A percentile compares a stretch with the other conserved stretches of the same genome.
These are phyloP conservation scores for Metellina segmentata DNA, from an alignment of 2,888 invertebrate genomes.

Conservation along the genomic window DNA sequence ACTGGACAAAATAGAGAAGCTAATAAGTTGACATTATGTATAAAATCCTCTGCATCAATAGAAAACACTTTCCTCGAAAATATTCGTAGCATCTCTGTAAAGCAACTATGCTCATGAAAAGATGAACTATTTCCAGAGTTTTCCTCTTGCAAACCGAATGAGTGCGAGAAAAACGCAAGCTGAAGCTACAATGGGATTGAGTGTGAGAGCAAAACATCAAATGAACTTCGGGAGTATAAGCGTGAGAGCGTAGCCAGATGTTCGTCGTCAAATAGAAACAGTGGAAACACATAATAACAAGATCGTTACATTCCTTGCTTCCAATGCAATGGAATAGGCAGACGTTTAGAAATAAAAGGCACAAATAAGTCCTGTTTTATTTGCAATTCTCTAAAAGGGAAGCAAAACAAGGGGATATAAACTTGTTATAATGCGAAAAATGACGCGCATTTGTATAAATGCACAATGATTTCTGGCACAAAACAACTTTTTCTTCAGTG, in stretches of 20 bases:
- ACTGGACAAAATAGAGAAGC: too few relatives aligned
- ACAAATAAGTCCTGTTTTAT: not conserved
- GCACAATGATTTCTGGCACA: not conserved
- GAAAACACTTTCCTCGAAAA: too few relatives aligned
- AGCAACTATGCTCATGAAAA: too few relatives aligned
- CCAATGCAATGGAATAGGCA: conserved; percentile 2
- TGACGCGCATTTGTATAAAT: not conserved
- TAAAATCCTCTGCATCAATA: too few relatives aligned
- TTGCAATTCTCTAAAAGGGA: not conserved
- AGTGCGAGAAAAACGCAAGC: conserved; percentile 36
- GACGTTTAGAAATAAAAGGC: not conserved
- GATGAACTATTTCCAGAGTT: too few relatives aligned
- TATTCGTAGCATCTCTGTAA: too few relatives aligned
- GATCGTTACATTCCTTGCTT: conserved; percentile 37
- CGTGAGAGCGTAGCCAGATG: conserved; percentile 63
- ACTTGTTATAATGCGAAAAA: not conserved
- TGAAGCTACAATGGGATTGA: conserved; percentile 36
- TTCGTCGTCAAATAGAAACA: conserved; percentile 52
- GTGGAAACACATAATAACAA: conserved; percentile 70
- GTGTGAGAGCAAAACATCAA: conserved; percentile 48
- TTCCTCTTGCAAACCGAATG: too few relatives aligned
- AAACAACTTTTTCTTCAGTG: not conserved
- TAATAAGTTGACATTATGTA: too few relatives aligned
- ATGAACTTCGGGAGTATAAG: conserved; percentile 42
- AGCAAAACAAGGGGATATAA: not conserved